Conservation (phyloP, 2,113 vertebrate species). For the Cebidichthys violaceus region DNA sequence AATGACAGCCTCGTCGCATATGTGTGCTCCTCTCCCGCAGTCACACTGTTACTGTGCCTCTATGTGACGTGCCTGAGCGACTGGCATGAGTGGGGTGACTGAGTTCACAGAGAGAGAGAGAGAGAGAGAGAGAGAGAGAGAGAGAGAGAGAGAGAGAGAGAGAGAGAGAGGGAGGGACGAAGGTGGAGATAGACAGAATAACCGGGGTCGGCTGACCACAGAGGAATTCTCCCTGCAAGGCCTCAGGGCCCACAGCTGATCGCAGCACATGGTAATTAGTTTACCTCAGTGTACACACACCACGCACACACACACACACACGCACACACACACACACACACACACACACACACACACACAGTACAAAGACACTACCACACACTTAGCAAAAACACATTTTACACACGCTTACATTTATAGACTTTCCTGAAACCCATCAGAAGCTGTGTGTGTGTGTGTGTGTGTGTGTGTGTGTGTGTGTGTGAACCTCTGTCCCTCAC, state of each 20-base stretch:
- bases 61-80: constrained; percentile 44
- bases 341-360: constrained; percentile 19
- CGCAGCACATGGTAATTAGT: constrained; percentile 65
- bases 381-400: constrained; percentile 23
- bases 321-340: constrained; percentile 16
- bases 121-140: constrained; percentile 8
- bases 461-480: background rate
- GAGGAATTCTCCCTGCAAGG: constrained; percentile 69
- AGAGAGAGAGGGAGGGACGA: constrained; percentile 12
- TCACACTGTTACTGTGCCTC: constrained; percentile 33
- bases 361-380: background rate
- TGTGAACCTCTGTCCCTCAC: background rate
- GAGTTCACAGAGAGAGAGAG: constrained; percentile 59
- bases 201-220: constrained; percentile 61
- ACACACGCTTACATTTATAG: constrained; percentile 20
- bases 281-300: constrained; percentile 44
- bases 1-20: constrained; percentile 62
- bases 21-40: constrained; percentile 51
- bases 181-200: constrained; percentile 56
- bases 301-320: constrained; percentile 12
- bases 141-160: background rate
- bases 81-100: constrained; percentile 60
- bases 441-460: background rate
- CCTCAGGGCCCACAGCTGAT: constrained; percentile 74
- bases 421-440: constrained; percentile 38